phyloP scores from a whole-genome alignment of 2,888 invertebrate genomes.

The Drosophila niveifrons region DNA sequence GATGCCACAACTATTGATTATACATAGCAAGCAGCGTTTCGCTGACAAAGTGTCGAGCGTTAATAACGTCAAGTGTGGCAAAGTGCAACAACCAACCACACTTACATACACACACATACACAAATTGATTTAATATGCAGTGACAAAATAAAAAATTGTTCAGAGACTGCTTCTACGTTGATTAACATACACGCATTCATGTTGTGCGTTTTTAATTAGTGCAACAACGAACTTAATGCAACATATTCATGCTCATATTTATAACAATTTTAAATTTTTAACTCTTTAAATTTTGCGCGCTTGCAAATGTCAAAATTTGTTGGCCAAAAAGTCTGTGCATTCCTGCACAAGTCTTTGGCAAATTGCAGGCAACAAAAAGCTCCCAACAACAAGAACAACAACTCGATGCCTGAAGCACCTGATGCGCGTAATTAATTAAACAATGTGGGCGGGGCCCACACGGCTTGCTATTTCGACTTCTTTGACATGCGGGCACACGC shows the following conservation, averaged over 20 bases:
- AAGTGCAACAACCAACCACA: neutral
- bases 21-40: constrained; percentile 3
- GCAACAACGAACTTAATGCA: constrained; percentile 4
- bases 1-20: constrained; percentile 14
- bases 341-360: constrained; percentile 11
- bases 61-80: constrained; percentile 21
- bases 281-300: constrained; percentile 40
- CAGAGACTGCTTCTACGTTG: neutral
- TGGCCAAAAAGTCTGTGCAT: constrained; percentile 3
- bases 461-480: neutral
- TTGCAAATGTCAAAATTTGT: constrained; percentile 14
- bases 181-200: neutral
- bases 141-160: constrained; percentile 22
- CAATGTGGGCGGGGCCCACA: constrained; percentile 40
- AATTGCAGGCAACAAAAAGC: constrained; percentile 22
- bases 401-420: constrained; percentile 28
- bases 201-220: constrained; percentile 48
- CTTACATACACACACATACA: neutral
- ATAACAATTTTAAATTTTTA: constrained; percentile 44
- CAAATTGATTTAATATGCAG: constrained; percentile 33
- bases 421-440: constrained; percentile 67
- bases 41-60: constrained; percentile 27
- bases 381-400: constrained; percentile 5
- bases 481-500: constrained; percentile 25
- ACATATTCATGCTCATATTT: constrained; percentile 7